These are phyloP conservation scores for Monarcha castaneiventris DNA, from an alignment of 2,113 vertebrate genomes.

Conservation along the genomic window DNA sequence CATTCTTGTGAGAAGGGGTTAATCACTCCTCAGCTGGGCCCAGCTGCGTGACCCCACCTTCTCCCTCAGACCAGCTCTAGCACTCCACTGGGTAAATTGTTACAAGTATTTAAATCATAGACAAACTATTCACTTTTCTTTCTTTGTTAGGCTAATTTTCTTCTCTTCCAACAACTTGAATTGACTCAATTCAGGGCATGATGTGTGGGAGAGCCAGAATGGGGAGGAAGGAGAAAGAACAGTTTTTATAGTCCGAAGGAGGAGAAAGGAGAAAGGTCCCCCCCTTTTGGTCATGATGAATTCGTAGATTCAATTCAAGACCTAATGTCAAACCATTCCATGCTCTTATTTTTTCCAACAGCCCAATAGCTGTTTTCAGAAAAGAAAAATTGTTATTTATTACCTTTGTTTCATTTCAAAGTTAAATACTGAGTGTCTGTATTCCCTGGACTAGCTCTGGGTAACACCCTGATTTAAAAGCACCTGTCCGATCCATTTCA, in stretches of 20 bases:
- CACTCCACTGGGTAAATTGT: not conserved
- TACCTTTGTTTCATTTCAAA: not conserved
- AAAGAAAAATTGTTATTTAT: not conserved
- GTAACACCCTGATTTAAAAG: not conserved
- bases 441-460: not conserved
- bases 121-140: not conserved
- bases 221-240: not conserved
- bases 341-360: not conserved
- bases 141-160: not conserved
- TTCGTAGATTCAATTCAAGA: not conserved
- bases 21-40: not conserved
- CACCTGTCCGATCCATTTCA: not conserved
- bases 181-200: not conserved
- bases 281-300: not conserved
- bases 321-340: not conserved
- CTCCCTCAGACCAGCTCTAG: not conserved
- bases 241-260: not conserved
- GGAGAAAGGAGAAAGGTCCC: not conserved
- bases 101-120: not conserved
- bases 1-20: not conserved
- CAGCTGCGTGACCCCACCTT: not conserved
- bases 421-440: not conserved
- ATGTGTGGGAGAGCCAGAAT: not conserved
- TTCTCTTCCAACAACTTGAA: not conserved
- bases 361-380: not conserved